Conservation (phyloP, 2,113 vertebrate genomes). For the Centropus unirufus region DNA sequence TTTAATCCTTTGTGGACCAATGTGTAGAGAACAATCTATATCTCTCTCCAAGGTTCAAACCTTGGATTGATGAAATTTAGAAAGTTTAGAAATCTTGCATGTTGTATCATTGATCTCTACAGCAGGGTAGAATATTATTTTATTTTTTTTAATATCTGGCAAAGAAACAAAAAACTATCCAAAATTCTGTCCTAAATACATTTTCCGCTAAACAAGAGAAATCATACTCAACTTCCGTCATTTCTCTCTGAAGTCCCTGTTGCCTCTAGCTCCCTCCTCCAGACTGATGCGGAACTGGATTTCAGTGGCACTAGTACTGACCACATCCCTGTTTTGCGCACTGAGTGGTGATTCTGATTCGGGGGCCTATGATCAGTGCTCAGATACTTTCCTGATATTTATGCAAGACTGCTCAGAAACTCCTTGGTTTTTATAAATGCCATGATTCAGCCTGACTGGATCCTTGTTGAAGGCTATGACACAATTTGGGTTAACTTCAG, state of each 20-base stretch:
- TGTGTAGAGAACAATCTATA: background rate
- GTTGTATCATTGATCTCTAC: background rate
- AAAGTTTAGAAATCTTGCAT: background rate
- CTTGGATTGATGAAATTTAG: background rate
- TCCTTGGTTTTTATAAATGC: conserved; percentile 9
- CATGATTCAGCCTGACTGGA: conserved; percentile 19
- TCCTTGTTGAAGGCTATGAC: conserved; percentile 13
- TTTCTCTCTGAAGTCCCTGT: background rate
- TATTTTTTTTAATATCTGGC: background rate
- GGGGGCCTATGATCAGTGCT: background rate
- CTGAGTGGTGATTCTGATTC: background rate
- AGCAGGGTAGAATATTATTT: background rate
- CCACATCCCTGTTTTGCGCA: background rate
- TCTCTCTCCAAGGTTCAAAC: background rate
- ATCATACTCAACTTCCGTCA: background rate
- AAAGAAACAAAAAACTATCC: background rate
- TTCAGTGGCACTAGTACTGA: background rate
- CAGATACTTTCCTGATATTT: background rate
- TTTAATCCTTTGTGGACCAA: background rate
- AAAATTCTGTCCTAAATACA: background rate
- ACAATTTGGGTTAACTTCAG: conserved; percentile 54
- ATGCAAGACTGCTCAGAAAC: background rate
- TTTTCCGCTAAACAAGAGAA: background rate
- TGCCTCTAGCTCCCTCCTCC: background rate
- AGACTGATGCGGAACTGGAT: background rate